Base-by-base conservation (phyloP, 1,140 invertebrate species). In the Cydia pomonella region DNA sequence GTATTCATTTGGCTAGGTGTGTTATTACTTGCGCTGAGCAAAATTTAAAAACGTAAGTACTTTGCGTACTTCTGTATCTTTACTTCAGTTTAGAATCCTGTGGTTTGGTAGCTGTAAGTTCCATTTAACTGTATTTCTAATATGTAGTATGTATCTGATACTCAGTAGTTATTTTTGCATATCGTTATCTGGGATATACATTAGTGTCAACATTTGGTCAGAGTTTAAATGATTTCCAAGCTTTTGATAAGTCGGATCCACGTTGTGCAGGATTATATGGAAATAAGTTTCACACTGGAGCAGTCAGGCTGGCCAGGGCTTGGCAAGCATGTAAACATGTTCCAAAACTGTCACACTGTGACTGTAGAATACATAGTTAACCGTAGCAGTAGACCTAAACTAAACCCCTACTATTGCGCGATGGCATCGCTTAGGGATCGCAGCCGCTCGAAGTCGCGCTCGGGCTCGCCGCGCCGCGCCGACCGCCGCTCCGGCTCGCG, bases 1-100 rank as follows among this genome's bases (percentile, higher is more conserved):
- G 83, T 84, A 76, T 92, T 87, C 83, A 89, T 91, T 92, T 91
- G 88, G 85, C 87, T 92, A 91, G 89, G 91, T 91, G 83, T 86
- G 86, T 91, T 82, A 84, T 88, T 80, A 83, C 88, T 87, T 91
- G 89, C 82, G 90, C 90, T 87, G 90, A 91, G 77, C 90, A 92
- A 88, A 90, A 89, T 86, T 87, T 92, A 82, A 85, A 87, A 83
- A 86, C 81, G 90, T 92, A 85, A 92, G 89, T 92, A 92, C 82
- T 81, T 83, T 80, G 77, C 47, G 75, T 76, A 74, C 75, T 69
- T 69, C 3, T 66, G 12, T 27, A 66, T 27, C 23, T 33, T 29
- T 16, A 27, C 13, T 33, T 50, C 16, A 16, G 16, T 59, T 6
- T 18, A 59, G 18, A 23, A 23, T 69, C 29, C 25, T n/a, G 63